These are phyloP conservation scores for Petrocephalus microphthalmus DNA, from an alignment of 2,113 vertebrate genomes.

Conservation along the genomic window DNA sequence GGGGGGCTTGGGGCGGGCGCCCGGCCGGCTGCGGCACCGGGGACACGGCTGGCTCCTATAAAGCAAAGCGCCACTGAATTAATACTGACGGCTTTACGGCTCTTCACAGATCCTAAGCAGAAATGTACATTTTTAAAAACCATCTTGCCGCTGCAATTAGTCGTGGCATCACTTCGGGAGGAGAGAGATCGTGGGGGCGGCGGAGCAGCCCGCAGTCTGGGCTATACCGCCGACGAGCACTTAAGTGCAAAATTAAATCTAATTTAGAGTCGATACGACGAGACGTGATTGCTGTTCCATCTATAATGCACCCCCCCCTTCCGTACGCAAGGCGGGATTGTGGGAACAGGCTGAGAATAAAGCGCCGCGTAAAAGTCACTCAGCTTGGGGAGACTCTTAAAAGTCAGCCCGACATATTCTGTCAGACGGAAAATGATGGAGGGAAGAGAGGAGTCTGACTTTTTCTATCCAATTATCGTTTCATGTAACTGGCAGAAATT, in stretches of 20 bases:
- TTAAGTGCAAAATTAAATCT: conserved; percentile 32
- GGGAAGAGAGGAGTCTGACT: conserved; percentile 11
- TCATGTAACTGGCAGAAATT: conserved; percentile 25
- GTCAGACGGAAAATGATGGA: conserved; percentile 5
- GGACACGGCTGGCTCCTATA: neutral
- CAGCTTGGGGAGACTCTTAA: neutral
- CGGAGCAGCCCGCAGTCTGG: conserved; percentile 7
- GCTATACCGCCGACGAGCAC: conserved; percentile 29
- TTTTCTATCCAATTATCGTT: conserved; percentile 25
- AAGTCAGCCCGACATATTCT: conserved; percentile 16
- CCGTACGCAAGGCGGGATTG: conserved; percentile 31
- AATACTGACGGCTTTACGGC: neutral
- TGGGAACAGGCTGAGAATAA: conserved; percentile 34
- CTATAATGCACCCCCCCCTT: conserved; percentile 24
- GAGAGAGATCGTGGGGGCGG: conserved; percentile 8
- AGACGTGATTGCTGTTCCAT: conserved; percentile 22
- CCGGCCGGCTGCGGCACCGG: neutral
- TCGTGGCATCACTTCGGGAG: neutral
- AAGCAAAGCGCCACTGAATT: neutral
- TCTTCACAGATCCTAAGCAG: conserved; percentile 38
- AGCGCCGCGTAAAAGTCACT: neutral
- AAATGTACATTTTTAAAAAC: conserved; percentile 38
- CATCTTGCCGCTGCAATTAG: neutral
- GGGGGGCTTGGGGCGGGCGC: neutral
- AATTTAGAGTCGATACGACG: conserved; percentile 30